A percentile compares a stretch with the other conserved stretches of the same genome.
Evolutionary conservation across 2,113 vertebrate species (phyloP).

Genomic region (Caranx melampygus): DNA sequence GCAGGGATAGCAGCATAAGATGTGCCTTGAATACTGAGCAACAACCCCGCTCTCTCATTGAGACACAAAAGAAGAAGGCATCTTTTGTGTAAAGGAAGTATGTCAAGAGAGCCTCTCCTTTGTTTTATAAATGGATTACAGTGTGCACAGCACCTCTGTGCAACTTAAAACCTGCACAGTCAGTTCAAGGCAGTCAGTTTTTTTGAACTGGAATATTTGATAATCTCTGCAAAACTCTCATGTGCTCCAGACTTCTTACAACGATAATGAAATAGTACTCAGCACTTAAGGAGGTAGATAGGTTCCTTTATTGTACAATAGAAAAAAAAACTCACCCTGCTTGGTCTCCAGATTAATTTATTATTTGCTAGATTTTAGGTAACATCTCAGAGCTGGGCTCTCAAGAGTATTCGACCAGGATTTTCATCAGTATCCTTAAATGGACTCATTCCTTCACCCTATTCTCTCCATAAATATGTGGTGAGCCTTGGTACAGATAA

Average conservation of each 20-base stretch:
- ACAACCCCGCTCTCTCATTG: slow-evolving; percentile 40
- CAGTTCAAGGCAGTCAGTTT: neutral
- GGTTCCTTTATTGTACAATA: neutral
- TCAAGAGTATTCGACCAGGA: slow-evolving; percentile 40
- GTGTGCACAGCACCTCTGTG: neutral
- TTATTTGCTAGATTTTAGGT: slow-evolving; percentile 21
- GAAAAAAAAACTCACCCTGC: neutral
- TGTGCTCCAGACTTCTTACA: slow-evolving; percentile 9
- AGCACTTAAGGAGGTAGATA: neutral
- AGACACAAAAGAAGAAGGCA: slow-evolving; percentile 36
- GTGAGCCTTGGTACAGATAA: slow-evolving; percentile 61
- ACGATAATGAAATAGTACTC: neutral
- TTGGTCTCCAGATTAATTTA: slow-evolving; percentile 10
- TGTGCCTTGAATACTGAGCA: slow-evolving; percentile 73
- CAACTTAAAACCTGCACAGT: neutral
- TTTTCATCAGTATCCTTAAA: slow-evolving; percentile 75
- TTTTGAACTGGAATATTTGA: neutral
- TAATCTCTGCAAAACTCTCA: slow-evolving; percentile 1
- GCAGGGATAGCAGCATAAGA: slow-evolving; percentile 57
- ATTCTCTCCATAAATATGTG: slow-evolving; percentile 69
- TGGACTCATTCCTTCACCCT: slow-evolving; percentile 65
- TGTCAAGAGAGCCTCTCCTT: slow-evolving; percentile 2
- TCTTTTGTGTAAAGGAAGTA: slow-evolving; percentile 29
- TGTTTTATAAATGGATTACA: slow-evolving; percentile 27
- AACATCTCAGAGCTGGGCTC: slow-evolving; percentile 39